Evolutionary conservation across 1,140 invertebrate species (phyloP).

Genomic region (Oscheius sp.): DNA sequence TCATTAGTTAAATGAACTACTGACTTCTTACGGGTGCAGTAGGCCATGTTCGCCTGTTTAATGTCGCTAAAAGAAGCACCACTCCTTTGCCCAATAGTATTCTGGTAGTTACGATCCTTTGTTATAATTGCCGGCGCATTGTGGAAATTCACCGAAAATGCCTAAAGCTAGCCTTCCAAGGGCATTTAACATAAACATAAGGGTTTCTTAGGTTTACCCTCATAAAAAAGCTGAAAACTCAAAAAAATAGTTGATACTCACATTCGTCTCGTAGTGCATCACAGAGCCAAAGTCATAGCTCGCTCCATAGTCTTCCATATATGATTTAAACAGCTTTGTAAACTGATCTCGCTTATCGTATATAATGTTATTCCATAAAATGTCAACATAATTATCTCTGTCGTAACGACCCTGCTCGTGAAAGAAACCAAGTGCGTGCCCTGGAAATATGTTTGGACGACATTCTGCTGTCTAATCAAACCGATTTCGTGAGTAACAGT

Average conservation of each 20-base stretch:
- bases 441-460: constrained; percentile 13
- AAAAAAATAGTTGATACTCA: too few relatives aligned
- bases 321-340: constrained; percentile 17
- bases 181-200: too few relatives aligned
- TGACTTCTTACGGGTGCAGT: constrained; percentile 24
- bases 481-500: constrained; percentile 38
- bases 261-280: constrained; percentile 27
- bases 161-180: too few relatives aligned
- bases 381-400: constrained; percentile 25
- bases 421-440: constrained; percentile 33
- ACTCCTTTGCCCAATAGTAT: constrained; percentile 30
- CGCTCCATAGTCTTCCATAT: constrained; percentile 32
- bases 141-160: constrained; percentile 14
- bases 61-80: constrained; percentile 33
- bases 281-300: constrained; percentile 35
- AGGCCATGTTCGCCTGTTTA: constrained; percentile 31
- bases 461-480: too few relatives aligned
- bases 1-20: too few relatives aligned
- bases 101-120: constrained; percentile 17
- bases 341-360: constrained; percentile 19
- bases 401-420: constrained; percentile 36
- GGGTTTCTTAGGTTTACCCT: neutral
- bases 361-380: constrained; percentile 23
- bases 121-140: constrained; percentile 20
- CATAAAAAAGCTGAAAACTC: neutral